A percentile compares a stretch with the other conserved stretches of the same genome.
Evolutionary conservation across 2,797 vertebrate genomes (phyloP).

Genomic region (Rhadinocentrus ornatus): DNA sequence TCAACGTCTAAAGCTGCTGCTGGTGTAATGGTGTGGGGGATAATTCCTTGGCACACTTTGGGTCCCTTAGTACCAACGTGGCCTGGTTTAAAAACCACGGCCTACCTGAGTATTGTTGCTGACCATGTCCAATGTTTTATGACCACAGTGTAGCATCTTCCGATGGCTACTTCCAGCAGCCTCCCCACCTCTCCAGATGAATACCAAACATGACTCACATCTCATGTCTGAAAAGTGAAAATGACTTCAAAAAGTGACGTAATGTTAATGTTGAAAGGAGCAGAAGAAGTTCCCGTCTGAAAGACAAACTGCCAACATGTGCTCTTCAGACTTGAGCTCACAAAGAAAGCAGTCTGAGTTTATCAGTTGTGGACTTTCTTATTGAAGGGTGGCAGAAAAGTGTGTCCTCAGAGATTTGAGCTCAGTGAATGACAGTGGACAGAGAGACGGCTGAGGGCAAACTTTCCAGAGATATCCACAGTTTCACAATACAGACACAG

Average conservation of each 20-base stretch:
- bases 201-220: neutral
- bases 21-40: too few species aligned
- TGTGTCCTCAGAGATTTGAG: constrained; percentile 54
- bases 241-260: constrained; percentile 6
- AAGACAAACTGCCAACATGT: too few species aligned
- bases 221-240: too few species aligned
- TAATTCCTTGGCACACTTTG: too few species aligned
- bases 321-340: constrained; percentile 1
- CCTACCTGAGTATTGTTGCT: too few species aligned
- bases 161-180: too few species aligned
- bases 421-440: constrained; percentile 56
- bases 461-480: constrained; percentile 32
- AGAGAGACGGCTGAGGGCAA: constrained; percentile 42
- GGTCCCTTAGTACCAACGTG: too few species aligned
- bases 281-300: neutral
- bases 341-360: constrained; percentile 36
- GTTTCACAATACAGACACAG: constrained; percentile 24
- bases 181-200: neutral
- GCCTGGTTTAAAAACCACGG: too few species aligned
- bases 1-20: too few species aligned
- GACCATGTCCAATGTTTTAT: too few species aligned
- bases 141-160: too few species aligned
- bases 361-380: constrained; percentile 33
- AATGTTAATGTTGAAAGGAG: constrained; percentile 2
- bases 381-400: constrained; percentile 29